Conservation (phyloP, 2,888 invertebrate species). For the Dorcus parallelipipedus region DNA sequence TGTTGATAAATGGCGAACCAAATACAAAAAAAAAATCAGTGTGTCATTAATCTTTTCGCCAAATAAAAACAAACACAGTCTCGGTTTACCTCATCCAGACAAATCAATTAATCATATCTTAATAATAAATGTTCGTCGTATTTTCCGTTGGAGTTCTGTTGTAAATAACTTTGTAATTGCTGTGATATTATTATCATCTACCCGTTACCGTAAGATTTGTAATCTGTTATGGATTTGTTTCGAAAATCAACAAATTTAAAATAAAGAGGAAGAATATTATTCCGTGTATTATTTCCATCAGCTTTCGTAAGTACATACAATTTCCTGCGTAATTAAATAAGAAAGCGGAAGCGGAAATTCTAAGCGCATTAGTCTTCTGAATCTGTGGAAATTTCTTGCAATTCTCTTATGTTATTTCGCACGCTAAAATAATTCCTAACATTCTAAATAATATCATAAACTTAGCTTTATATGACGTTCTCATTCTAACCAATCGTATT, state of each 20-base stretch:
- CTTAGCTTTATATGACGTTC: no score
- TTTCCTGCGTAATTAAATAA: no score
- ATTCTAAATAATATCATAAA: no score
- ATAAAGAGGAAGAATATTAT: neutral
- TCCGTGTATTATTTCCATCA: neutral
- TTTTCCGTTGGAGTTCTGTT: conserved; percentile 18
- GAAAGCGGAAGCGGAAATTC: no score
- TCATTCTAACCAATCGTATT: no score
- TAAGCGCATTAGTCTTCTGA: no score
- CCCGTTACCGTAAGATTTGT: conserved; percentile 20
- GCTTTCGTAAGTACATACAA: neutral
- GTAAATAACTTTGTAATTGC: conserved; percentile 37
- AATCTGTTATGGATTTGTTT: conserved; percentile 7
- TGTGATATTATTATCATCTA: conserved; percentile 33
- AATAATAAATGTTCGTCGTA: conserved; percentile 28
- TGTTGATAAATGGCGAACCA: conserved; percentile 14
- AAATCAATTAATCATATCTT: conserved; percentile 41
- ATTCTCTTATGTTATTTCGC: no score
- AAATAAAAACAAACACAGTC: neutral
- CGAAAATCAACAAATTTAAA: neutral
- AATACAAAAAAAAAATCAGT: neutral
- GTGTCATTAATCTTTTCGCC: conserved; percentile 6
- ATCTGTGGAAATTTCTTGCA: no score
- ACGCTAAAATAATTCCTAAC: no score
- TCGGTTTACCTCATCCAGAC: conserved; percentile 36